Percentiles rank a stretch among this genome's conserved stretches.
Evolutionary conservation across 2,888 invertebrate genomes (phyloP).

Genomic region (Dryadula phaetusa): DNA sequence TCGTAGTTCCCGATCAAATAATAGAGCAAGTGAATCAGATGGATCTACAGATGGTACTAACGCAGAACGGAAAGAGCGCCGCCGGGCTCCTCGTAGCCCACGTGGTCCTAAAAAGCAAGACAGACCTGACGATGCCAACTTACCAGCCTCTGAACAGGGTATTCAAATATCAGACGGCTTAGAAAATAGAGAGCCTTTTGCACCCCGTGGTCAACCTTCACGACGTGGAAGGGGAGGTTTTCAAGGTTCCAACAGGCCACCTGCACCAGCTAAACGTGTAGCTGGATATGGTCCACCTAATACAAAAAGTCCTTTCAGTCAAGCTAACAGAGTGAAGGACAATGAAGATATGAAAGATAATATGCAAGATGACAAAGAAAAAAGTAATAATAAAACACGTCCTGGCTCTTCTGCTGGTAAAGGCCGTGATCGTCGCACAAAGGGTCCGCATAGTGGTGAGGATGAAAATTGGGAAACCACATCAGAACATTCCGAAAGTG

Average conservation of each 20-base stretch:
- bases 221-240: conserved; percentile 90
- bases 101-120: conserved; percentile 86
- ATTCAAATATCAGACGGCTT: conserved; percentile 59
- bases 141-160: conserved; percentile 56
- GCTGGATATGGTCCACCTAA: conserved; percentile 92
- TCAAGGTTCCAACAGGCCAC: conserved; percentile 73
- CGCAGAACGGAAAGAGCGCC: conserved; percentile 80
- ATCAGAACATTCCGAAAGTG: conserved; percentile 90
- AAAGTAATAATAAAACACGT: conserved; percentile 82
- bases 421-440: conserved; percentile 74
- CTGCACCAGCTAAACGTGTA: conserved; percentile 85
- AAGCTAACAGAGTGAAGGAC: conserved; percentile 74
- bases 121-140: conserved; percentile 79
- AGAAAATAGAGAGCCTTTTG: conserved; percentile 88
- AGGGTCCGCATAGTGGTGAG: conserved; percentile 74
- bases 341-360: conserved; percentile 87
- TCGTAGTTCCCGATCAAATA: conserved; percentile 76
- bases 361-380: conserved; percentile 35
- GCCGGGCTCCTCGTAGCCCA: conserved; percentile 80
- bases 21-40: conserved; percentile 88
- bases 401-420: conserved; percentile 87
- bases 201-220: conserved; percentile 95
- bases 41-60: conserved; percentile 89
- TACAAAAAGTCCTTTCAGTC: conserved; percentile 90
- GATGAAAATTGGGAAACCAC: conserved; percentile 92